Conservation (phyloP, 2,888 invertebrate genomes). For the Bedellia somnulentella region DNA sequence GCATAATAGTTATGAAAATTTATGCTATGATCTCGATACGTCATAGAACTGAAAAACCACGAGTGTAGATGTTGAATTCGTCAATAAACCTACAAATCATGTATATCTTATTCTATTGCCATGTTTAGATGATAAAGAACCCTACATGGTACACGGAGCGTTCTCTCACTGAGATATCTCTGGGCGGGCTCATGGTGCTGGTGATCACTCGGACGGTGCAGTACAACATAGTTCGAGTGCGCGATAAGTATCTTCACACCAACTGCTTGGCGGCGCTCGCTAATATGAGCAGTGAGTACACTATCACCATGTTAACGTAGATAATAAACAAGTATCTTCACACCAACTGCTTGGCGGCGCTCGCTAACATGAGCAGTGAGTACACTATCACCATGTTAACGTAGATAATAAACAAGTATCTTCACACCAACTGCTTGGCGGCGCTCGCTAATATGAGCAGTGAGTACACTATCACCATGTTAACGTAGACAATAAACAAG, state of each 20-base stretch:
- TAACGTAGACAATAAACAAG: slow-evolving; percentile 92
- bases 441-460: slow-evolving; percentile 98
- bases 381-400: too few species aligned
- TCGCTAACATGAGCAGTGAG: slow-evolving; percentile 96
- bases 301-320: too few species aligned
- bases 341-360: slow-evolving; percentile 96
- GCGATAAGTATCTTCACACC: slow-evolving; percentile 97
- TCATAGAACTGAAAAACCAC: too few species aligned
- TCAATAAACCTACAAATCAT: too few species aligned
- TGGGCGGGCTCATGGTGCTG: slow-evolving; percentile 91
- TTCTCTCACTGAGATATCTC: slow-evolving; percentile 85
- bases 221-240: slow-evolving; percentile 94
- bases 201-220: slow-evolving; percentile 97
- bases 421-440: slow-evolving; percentile 97
- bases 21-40: too few species aligned
- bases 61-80: too few species aligned
- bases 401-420: slow-evolving; percentile 93
- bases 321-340: slow-evolving; percentile 97
- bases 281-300: slow-evolving; percentile 86
- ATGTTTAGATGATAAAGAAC: slow-evolving; percentile 86
- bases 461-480: too few species aligned
- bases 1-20: too few species aligned
- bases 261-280: slow-evolving; percentile 98
- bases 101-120: background rate
- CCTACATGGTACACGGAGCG: slow-evolving; percentile 94